Evolutionary conservation across 2,888 invertebrate genomes (phyloP), one percentile per base, ranked within the genome.

Genomic region (Clistopyga incitator): DNA sequence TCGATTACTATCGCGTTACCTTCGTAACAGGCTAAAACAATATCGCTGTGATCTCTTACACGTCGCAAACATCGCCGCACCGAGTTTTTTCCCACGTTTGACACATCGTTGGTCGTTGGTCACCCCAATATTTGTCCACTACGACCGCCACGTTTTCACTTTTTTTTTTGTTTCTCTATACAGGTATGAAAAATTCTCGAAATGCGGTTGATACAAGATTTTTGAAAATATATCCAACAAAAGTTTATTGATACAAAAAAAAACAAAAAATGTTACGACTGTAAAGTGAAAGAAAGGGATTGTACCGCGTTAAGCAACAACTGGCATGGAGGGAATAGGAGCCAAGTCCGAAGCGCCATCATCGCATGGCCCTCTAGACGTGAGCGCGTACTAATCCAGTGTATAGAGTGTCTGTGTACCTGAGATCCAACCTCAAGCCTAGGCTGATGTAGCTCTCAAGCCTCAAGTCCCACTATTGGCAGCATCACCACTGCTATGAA

Each of bases 381-480:
- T 67, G 61, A 54, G 78, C 52, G 42, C 52, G 75, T 75, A 78
- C 56, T 75, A 65, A 78, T 82, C 74, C 70, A 23, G 38, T 65
- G 68, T 68, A 68, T 82, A 78, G 70, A 65, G 78, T 75, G 42
- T 65, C 42, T 45, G 54, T 50, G 64, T 71, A 70, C 70, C 64
- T 78, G 78, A 75, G 75, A 78, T 75, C 61, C 47, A 47, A 70
- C 78, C 64, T 71, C 75, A 78, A 75, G 75, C 82, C 25, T 10
- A 10, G 11, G 42, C 47, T 54, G 61, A 34, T 74, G 15, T 56
- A 64, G 64, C 45, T 23, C 68, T 74, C 61, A 42, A 78, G 65
- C 52, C 78, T 82, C 42, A 15, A 68, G 67, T 52, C n/a, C 68
- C 50, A 70, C 78, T 42, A 68, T 67, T 29, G 72, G 61, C 50